phyloP scores from a whole-genome alignment of 1,140 invertebrate genomes.

The Conus betulinus region DNA sequence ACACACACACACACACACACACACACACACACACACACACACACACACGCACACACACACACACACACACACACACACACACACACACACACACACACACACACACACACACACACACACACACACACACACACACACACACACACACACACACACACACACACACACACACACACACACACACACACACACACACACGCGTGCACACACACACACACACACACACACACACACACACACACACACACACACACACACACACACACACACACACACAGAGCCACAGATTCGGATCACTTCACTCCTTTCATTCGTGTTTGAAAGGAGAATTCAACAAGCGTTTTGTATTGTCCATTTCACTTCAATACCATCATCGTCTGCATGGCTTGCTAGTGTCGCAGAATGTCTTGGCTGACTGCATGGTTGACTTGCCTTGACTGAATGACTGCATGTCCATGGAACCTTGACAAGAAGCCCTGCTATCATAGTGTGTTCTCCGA shows the following conservation, averaged over 20 bases:
- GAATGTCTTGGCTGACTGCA: too few species aligned
- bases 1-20: too few species aligned
- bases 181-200: constrained; percentile 19
- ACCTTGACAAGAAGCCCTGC: too few species aligned
- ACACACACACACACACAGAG: not conserved
- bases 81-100: not conserved
- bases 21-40: not conserved
- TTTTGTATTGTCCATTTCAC: not conserved
- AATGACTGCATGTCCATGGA: too few species aligned
- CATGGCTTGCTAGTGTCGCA: too few species aligned
- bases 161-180: not conserved
- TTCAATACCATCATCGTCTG: not conserved
- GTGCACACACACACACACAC: not conserved
- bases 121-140: not conserved
- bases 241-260: constrained; percentile 13
- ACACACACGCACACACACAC: too few species aligned
- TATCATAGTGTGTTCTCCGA: too few species aligned
- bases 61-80: constrained; percentile 1
- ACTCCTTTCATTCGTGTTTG: too few species aligned
- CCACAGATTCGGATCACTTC: too few species aligned
- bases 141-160: too few species aligned
- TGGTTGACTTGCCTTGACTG: too few species aligned
- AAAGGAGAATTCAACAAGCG: not conserved
- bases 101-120: not conserved
- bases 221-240: not conserved